A percentile compares a stretch with the other conserved stretches of the same genome.
Evolutionary conservation across 2,113 vertebrate genomes (phyloP).

Genomic region (Varanus salvator): DNA sequence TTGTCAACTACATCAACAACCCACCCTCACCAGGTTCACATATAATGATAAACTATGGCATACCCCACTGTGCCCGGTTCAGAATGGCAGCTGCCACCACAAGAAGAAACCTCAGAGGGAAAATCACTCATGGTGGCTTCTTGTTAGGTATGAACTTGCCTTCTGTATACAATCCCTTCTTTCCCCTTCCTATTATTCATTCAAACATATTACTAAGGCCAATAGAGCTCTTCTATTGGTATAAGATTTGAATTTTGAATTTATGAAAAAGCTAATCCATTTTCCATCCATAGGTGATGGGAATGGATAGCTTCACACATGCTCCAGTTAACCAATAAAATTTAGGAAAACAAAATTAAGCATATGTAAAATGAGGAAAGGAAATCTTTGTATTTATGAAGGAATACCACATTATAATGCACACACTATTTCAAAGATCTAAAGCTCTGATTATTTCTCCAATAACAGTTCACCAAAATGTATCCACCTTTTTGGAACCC

Average conservation of each 20-base stretch:
- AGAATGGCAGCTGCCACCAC: no score
- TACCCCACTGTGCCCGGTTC: no score
- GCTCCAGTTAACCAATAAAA: fast-evolving
- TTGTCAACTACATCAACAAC: no score
- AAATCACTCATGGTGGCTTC: no score
- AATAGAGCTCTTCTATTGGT: background rate
- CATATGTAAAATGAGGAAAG: fast-evolving
- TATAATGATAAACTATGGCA: no score
- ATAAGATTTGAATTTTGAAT: background rate
- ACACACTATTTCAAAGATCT: background rate
- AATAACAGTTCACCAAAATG: background rate
- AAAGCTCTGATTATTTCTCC: background rate
- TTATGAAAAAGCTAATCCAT: slow-evolving; percentile 1
- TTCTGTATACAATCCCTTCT: background rate
- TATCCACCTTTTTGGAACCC: background rate
- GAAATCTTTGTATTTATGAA: background rate
- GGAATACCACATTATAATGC: background rate
- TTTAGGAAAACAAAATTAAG: background rate
- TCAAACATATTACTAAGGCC: background rate
- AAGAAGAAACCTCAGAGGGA: no score
- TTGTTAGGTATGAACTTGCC: background rate
- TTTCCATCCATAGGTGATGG: background rate
- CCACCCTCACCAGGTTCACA: no score
- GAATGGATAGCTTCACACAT: background rate
- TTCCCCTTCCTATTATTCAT: background rate